Evolutionary conservation across 2,113 vertebrate genomes (phyloP).

Genomic region (Leucosticte australis): DNA sequence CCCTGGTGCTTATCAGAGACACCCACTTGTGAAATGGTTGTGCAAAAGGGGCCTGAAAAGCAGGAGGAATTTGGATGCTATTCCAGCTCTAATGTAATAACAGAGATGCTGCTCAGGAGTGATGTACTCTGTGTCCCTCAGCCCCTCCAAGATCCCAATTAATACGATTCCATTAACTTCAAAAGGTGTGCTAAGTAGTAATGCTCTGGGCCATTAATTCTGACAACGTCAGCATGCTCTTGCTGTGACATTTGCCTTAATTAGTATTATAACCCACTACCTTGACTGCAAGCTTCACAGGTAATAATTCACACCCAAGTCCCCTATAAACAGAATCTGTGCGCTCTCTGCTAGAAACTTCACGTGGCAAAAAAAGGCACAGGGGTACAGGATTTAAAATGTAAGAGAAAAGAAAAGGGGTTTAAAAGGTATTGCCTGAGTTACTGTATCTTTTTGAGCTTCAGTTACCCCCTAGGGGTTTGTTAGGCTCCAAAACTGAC

Average conservation of each 20-base stretch:
- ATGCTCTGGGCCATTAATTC: constrained; percentile 70
- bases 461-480: background rate
- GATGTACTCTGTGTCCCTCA: constrained; percentile 43
- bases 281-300: constrained; percentile 49
- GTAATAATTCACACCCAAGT: constrained; percentile 47
- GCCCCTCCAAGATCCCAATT: constrained; percentile 62
- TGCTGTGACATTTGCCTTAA: constrained; percentile 68
- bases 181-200: constrained; percentile 62
- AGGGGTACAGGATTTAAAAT: background rate
- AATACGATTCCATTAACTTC: constrained; percentile 71
- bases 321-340: constrained; percentile 27
- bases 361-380: background rate
- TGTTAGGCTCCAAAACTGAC: background rate
- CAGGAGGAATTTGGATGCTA: constrained; percentile 33
- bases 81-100: constrained; percentile 40
- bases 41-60: background rate
- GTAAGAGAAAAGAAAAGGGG: background rate
- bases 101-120: constrained; percentile 38
- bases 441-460: background rate
- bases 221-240: constrained; percentile 62
- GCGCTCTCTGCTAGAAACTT: background rate
- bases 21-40: constrained; percentile 43
- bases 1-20: background rate
- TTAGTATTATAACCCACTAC: constrained; percentile 54
- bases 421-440: background rate